phyloP scores from a whole-genome alignment of 1,140 invertebrate genomes.

The Dendrolimus kikuchii region DNA sequence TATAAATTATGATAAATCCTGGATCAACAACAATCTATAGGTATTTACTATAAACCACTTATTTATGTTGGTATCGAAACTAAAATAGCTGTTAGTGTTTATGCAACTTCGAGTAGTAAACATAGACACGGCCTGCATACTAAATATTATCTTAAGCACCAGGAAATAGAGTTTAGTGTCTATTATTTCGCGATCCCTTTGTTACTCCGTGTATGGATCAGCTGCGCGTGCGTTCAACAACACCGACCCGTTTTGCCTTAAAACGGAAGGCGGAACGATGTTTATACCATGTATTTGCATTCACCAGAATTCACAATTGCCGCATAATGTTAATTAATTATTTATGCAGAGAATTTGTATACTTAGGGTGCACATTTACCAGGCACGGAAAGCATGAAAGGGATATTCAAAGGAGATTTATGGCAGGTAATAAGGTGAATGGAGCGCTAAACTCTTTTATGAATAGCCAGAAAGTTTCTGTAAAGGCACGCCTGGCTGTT shows the following conservation, averaged over 20 bases:
- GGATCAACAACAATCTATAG: no score
- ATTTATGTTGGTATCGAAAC: neutral
- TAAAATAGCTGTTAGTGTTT: no score
- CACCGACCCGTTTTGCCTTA: conserved; percentile 44
- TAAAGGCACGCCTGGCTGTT: no score
- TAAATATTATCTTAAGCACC: conserved; percentile 9
- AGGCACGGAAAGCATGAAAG: no score
- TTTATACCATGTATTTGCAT: conserved; percentile 8
- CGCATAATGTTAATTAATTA: conserved; percentile 5
- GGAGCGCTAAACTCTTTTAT: no score
- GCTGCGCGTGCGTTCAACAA: conserved; percentile 24
- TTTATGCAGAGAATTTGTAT: no score
- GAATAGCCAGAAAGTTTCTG: no score
- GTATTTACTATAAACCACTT: neutral
- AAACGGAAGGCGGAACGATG: conserved; percentile 47
- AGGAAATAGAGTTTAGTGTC: conserved; percentile 6
- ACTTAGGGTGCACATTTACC: no score
- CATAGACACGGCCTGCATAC: neutral
- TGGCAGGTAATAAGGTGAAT: no score
- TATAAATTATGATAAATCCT: no score
- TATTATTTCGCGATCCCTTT: conserved; percentile 13
- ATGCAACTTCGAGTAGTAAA: neutral
- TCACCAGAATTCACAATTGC: conserved; percentile 5
- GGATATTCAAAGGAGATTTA: no score
- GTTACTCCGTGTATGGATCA: conserved; percentile 14